These are phyloP conservation scores for Listronotus bonariensis DNA, from an alignment of 1,140 invertebrate genomes.

Conservation along the genomic window DNA sequence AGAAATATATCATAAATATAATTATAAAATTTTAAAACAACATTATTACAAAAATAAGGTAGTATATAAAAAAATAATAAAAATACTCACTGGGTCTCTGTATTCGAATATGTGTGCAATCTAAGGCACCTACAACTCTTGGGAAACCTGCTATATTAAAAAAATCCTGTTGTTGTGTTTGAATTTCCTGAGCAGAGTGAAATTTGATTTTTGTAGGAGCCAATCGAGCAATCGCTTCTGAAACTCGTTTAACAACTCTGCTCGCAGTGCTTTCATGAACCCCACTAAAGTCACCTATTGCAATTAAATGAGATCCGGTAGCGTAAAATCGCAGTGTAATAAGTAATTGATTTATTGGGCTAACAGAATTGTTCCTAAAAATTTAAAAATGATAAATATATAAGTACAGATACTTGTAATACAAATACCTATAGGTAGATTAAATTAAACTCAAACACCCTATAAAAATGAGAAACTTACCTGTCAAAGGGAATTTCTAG, in stretches of 20 bases:
- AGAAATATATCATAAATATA: too few relatives aligned
- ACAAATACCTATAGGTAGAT: too few relatives aligned
- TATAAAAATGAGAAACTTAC: too few relatives aligned
- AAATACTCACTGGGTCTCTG: constrained; percentile 30
- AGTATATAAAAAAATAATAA: too few relatives aligned
- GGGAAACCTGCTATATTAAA: constrained; percentile 27
- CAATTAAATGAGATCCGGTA: constrained; percentile 7
- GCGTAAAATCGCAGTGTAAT: constrained; percentile 29
- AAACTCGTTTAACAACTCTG: constrained; percentile 18
- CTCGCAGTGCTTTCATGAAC: constrained; percentile 21
- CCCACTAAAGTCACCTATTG: constrained; percentile 31
- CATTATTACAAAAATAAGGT: too few relatives aligned
- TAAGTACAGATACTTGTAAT: too few relatives aligned
- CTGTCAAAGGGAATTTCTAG: too few relatives aligned
- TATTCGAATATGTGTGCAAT: constrained; percentile 39
- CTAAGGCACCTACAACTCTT: constrained; percentile 24
- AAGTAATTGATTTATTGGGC: constrained; percentile 31
- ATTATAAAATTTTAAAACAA: too few relatives aligned
- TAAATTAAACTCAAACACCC: too few relatives aligned
- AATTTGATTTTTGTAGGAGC: not conserved
- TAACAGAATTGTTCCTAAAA: constrained; percentile 34
- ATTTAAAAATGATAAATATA: constrained; percentile 12
- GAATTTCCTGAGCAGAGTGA: not conserved
- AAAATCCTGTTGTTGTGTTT: constrained; percentile 22
- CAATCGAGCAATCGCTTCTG: constrained; percentile 11